Conservation (phyloP, 2,797 vertebrate genomes). For the Bryconaethiops microstoma region DNA sequence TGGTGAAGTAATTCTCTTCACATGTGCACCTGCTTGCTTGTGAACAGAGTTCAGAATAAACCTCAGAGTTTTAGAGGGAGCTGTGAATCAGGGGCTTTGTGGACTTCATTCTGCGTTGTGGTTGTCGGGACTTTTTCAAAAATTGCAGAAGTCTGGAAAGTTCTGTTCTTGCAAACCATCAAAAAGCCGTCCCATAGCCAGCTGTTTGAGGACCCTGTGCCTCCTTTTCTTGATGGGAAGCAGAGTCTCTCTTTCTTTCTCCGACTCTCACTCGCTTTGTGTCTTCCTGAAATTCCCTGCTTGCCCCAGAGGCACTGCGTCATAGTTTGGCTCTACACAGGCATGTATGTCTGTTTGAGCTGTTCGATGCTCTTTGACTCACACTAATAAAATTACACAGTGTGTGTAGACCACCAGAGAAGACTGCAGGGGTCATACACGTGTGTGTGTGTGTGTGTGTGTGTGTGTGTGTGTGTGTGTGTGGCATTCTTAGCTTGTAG, state of each 20-base stretch:
- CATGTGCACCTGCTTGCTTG: constrained; percentile 1
- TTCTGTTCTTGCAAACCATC: constrained; percentile 9
- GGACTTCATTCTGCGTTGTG: not conserved
- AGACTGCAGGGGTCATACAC: constrained; percentile 64
- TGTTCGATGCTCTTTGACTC: constrained; percentile 61
- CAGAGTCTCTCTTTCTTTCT: constrained; percentile 33
- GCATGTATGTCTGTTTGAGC: constrained; percentile 26
- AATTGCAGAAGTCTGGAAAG: not conserved
- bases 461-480: constrained; percentile 58
- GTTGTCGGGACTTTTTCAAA: constrained; percentile 13
- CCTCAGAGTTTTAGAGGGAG: not conserved
- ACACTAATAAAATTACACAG: constrained; percentile 68
- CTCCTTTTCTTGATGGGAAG: constrained; percentile 15
- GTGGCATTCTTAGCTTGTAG: constrained; percentile 57
- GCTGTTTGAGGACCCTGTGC: constrained; percentile 27
- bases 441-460: constrained; percentile 57
- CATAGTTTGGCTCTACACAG: constrained; percentile 12
- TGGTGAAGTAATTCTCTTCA: no score
- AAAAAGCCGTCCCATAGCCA: constrained; percentile 1
- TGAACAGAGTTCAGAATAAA: not conserved
- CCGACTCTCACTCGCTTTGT: not conserved
- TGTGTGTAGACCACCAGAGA: constrained; percentile 68
- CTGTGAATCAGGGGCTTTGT: not conserved
- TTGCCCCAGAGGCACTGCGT: not conserved
- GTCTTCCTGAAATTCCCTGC: constrained; percentile 37